A percentile compares a stretch with the other conserved stretches of the same genome.
These are phyloP conservation scores for Macrochelys suwanniensis DNA, from an alignment of 2,797 vertebrate genomes.

Conservation along the genomic window DNA sequence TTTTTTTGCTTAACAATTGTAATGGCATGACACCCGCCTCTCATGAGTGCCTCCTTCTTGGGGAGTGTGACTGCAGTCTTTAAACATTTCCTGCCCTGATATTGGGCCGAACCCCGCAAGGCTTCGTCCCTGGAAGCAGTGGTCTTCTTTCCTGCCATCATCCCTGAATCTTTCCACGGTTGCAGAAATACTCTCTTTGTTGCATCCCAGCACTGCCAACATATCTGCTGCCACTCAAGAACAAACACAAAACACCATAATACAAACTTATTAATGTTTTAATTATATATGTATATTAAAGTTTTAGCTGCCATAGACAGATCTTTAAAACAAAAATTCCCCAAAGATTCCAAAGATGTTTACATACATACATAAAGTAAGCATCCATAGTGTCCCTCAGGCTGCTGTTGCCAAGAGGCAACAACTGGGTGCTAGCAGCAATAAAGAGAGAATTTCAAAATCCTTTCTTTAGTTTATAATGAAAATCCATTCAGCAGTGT, in stretches of 20 bases:
- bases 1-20: not conserved
- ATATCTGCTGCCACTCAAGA: not conserved
- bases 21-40: too few species aligned
- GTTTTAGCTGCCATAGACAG: not conserved
- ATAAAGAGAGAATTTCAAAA: not conserved
- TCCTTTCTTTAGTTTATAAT: conserved; percentile 11
- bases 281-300: not conserved
- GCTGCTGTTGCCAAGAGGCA: rapidly evolving
- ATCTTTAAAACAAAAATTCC: not conserved
- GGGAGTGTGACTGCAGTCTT: too few species aligned
- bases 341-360: not conserved
- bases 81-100: too few species aligned
- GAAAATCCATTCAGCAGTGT: conserved; percentile 8
- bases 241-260: not conserved
- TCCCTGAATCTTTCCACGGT: not conserved
- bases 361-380: not conserved
- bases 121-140: too few species aligned
- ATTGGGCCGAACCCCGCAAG: too few species aligned
- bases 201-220: not conserved
- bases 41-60: too few species aligned
- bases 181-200: not conserved
- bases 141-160: not conserved
- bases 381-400: not conserved
- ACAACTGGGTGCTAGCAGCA: not conserved
- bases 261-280: not conserved